Evolutionary conservation across 1,140 invertebrate species (phyloP), one percentile per base, ranked within the genome.

Genomic region (Anastrepha ludens): DNA sequence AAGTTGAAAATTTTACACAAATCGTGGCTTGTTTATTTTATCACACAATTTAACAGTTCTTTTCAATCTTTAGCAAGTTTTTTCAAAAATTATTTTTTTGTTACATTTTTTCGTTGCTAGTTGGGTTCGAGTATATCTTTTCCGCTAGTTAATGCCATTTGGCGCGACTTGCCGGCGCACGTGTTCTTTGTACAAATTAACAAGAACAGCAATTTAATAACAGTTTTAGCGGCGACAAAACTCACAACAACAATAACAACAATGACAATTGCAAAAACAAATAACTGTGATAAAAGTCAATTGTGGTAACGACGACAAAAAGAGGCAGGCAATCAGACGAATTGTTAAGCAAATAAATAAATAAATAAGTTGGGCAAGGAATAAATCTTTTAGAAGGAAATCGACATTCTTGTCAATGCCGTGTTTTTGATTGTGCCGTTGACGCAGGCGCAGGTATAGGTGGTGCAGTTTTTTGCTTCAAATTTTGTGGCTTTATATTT

Each of bases 141-240:
- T 50, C 74, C 47, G 74, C 47, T 81, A 81, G 74, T 58, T 81
- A 50, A 81, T 81, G 74, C 50, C 74, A 81, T 81, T 55, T 29
- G 74, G 47, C 41, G 67, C 39, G 39, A 74, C 67, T 47, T 7
- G 67, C 41, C 7, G 67, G 67, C 74, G 74, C 74, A 81, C 74
- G 74, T 81, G 74, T 81, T 81, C 74, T 81, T 81, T 81, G 74
- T 81, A 81, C 74, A 81, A 81, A 81, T 81, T 81, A 81, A 81
- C 47, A 81, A 81, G 47, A 81, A 81, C 74, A 81, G 74, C 74
- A 81, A 81, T 81, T 81, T 81, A 81, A 81, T 81, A 81, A 81
- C 47, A 81, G 74, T 81, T 81, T 81, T 58, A 81, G n/a, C 7
- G 47, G 47, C 55, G 74, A 81, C 74, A 58, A 74, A 74, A 74